A percentile compares a stretch with the other conserved stretches of the same genome.
These are phyloP conservation scores for Synergus laeviventris DNA, from an alignment of 2,888 invertebrate genomes.

Conservation along the genomic window DNA sequence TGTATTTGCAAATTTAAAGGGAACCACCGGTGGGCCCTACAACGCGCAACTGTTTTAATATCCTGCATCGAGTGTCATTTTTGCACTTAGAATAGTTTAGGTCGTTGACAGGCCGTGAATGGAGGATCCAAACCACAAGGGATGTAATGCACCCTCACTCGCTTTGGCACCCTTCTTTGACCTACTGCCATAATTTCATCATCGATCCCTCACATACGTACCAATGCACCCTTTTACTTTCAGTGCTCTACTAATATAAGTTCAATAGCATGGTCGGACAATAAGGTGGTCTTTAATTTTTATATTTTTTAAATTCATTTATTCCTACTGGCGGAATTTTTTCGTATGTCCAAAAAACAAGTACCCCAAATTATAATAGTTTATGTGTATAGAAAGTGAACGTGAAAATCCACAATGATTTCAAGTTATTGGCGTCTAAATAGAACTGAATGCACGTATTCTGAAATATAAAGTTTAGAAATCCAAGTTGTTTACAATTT, in stretches of 20 bases:
- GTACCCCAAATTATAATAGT: too few species aligned
- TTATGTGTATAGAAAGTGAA: too few species aligned
- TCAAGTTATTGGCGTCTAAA: too few species aligned
- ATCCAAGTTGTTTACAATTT: too few species aligned
- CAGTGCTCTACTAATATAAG: not conserved
- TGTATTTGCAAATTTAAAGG: slow-evolving; percentile 70
- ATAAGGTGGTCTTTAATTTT: too few species aligned
- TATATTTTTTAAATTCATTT: too few species aligned
- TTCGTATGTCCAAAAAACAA: too few species aligned
- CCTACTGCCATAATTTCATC: slow-evolving; percentile 71
- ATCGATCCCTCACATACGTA: slow-evolving; percentile 66
- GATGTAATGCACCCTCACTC: slow-evolving; percentile 53
- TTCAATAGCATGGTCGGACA: too few species aligned
- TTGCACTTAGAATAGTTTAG: slow-evolving; percentile 14
- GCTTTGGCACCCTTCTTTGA: slow-evolving; percentile 55
- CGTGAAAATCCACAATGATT: too few species aligned
- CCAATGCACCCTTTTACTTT: slow-evolving; percentile 27
- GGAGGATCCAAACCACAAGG: slow-evolving; percentile 14
- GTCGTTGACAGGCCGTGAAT: slow-evolving; percentile 23
- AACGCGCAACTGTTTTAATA: slow-evolving; percentile 66
- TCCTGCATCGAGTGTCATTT: slow-evolving; percentile 50
- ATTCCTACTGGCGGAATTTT: too few species aligned
- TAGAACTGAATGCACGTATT: too few species aligned
- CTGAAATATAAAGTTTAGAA: too few species aligned
- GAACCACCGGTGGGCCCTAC: slow-evolving; percentile 60